Evolutionary conservation across 2,888 invertebrate genomes (phyloP).

Genomic region (Sesia apiformis): DNA sequence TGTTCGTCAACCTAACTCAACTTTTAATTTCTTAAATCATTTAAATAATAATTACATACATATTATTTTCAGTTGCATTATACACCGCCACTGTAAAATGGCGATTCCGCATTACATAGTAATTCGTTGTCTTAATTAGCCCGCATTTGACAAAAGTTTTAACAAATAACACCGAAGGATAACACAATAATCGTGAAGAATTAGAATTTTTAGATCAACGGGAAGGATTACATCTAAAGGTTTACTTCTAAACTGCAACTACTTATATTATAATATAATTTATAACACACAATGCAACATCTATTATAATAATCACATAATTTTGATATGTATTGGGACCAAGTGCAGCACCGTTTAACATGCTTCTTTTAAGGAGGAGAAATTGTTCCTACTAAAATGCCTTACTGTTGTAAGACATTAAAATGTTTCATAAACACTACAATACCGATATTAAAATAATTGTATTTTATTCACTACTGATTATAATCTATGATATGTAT

Average conservation of each 20-base stretch:
- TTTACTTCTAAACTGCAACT: slow-evolving; percentile 2
- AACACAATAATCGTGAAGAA: background rate
- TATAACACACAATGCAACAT: slow-evolving; percentile 41
- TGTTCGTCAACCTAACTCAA: too few species aligned
- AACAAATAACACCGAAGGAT: slow-evolving; percentile 1
- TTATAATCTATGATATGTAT: slow-evolving; percentile 59
- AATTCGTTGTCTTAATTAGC: slow-evolving; percentile 68
- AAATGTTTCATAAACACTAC: slow-evolving; percentile 57
- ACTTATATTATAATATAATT: slow-evolving; percentile 24
- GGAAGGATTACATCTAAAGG: slow-evolving; percentile 3
- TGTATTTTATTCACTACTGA: slow-evolving; percentile 59
- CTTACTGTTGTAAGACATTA: slow-evolving; percentile 25
- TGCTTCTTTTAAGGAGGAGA: slow-evolving; percentile 30
- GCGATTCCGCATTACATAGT: slow-evolving; percentile 13
- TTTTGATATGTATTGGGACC: slow-evolving; percentile 63
- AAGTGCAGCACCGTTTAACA: slow-evolving; percentile 57
- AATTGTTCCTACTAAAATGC: slow-evolving; percentile 38
- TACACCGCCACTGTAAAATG: slow-evolving; percentile 5
- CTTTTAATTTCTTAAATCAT: too few species aligned
- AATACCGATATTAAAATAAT: slow-evolving; percentile 71
- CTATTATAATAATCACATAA: slow-evolving; percentile 57
- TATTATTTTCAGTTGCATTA: too few species aligned
- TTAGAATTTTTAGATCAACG: background rate
- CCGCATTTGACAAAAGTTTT: slow-evolving; percentile 69
- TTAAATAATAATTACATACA: too few species aligned